Conservation (phyloP, 2,888 invertebrate species). For the Vesta saturnalis region DNA sequence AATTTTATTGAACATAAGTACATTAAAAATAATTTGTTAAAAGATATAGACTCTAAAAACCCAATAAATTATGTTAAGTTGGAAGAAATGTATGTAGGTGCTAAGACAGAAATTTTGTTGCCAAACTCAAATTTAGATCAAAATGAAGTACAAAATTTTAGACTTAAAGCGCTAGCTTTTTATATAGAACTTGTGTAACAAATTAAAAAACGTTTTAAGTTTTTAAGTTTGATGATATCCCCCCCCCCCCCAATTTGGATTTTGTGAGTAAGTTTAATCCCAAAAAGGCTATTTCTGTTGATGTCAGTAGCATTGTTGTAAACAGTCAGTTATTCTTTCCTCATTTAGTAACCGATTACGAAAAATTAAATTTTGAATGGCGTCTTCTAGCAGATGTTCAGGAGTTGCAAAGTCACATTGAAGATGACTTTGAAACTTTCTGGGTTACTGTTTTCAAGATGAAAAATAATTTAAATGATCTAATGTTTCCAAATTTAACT, state of each 20-base stretch:
- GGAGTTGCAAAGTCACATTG: slow-evolving; percentile 4
- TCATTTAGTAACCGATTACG: slow-evolving; percentile 3
- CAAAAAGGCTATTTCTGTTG: not conserved
- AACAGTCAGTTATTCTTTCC: slow-evolving; percentile 3
- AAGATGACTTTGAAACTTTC: not conserved
- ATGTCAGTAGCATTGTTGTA: not conserved
- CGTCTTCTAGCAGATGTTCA: slow-evolving; percentile 3
- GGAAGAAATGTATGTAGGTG: slow-evolving; percentile 21
- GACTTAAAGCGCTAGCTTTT: slow-evolving; percentile 4
- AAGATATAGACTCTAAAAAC: not conserved
- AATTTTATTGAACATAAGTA: slow-evolving; percentile 1
- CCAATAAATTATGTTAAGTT: slow-evolving; percentile 1
- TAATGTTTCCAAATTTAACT: slow-evolving; percentile 3
- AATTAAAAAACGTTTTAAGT: slow-evolving; percentile 7
- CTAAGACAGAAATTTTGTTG: slow-evolving; percentile 4
- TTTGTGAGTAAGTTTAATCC: slow-evolving; percentile 5
- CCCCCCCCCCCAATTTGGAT: not conserved
- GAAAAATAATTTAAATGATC: slow-evolving; percentile 3
- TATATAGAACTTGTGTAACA: not conserved
- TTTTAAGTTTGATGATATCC: slow-evolving; percentile 8
- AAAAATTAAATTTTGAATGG: slow-evolving; percentile 1
- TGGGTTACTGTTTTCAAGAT: not conserved
- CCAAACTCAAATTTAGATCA: slow-evolving; percentile 9
- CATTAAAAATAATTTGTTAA: slow-evolving; percentile 2
- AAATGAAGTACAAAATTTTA: not conserved